Evolutionary conservation across 2,888 invertebrate species (phyloP).

Genomic region (Mystacides longicornis): DNA sequence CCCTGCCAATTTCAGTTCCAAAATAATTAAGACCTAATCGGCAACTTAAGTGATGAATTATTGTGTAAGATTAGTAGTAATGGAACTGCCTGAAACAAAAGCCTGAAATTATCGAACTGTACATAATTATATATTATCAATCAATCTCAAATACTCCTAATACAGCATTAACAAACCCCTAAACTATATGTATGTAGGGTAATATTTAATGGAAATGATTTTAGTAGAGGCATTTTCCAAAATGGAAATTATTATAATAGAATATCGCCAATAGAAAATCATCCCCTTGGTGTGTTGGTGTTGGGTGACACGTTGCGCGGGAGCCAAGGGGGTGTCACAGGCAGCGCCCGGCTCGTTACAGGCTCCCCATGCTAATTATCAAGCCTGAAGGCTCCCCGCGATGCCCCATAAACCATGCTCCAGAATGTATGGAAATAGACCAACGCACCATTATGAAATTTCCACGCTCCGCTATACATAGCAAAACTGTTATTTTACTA

Average conservation of each 20-base stretch:
- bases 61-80: no score
- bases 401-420: background rate
- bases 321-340: constrained; percentile 11
- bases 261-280: constrained; percentile 19
- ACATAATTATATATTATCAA: background rate
- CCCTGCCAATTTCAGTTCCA: no score
- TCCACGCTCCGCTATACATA: no score
- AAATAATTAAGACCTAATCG: no score
- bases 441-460: no score
- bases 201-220: background rate
- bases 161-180: no score
- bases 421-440: background rate
- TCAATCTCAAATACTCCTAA: background rate
- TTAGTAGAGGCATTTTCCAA: background rate
- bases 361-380: background rate
- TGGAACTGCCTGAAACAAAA: no score
- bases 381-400: background rate
- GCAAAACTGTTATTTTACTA: no score
- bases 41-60: no score
- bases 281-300: constrained; percentile 4
- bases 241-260: background rate
- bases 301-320: constrained; percentile 2
- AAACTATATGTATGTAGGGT: background rate
- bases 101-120: no score
- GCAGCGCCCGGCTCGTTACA: constrained; percentile 17